phyloP scores from a whole-genome alignment of 1,140 invertebrate species.

The Brachionus paranguensis region DNA sequence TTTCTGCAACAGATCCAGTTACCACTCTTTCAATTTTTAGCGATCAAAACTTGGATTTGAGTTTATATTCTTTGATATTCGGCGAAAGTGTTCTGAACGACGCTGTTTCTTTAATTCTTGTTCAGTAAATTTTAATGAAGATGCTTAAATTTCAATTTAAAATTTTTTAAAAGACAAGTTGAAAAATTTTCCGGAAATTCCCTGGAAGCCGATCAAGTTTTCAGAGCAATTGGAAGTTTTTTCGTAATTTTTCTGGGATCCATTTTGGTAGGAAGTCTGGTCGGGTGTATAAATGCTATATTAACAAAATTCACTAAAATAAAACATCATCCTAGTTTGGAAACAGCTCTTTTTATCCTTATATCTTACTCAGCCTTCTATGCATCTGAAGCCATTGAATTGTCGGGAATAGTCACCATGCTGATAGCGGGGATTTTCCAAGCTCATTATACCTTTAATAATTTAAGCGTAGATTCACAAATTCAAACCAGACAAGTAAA shows the following conservation, averaged over 20 bases:
- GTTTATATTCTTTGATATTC: slow-evolving; percentile 94
- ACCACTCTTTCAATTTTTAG: slow-evolving; percentile 88
- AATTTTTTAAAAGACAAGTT: slow-evolving; percentile 66
- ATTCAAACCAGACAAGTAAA: slow-evolving; percentile 42
- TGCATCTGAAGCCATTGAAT: slow-evolving; percentile 84
- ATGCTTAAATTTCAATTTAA: background rate
- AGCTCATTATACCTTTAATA: slow-evolving; percentile 97
- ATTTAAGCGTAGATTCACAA: slow-evolving; percentile 77
- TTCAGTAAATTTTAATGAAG: slow-evolving; percentile 64
- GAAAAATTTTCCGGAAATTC: slow-evolving; percentile 72
- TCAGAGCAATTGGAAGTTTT: slow-evolving; percentile 74
- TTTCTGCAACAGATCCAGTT: slow-evolving; percentile 91
- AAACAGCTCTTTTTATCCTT: slow-evolving; percentile 88
- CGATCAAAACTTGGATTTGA: slow-evolving; percentile 92
- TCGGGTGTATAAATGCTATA: slow-evolving; percentile 79
- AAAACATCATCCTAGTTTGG: slow-evolving; percentile 83
- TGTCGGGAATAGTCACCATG: slow-evolving; percentile 82
- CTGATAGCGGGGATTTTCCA: slow-evolving; percentile 97
- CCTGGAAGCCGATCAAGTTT: slow-evolving; percentile 59
- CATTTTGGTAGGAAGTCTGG: slow-evolving; percentile 76
- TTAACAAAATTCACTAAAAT: slow-evolving; percentile 92
- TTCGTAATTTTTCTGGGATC: slow-evolving; percentile 83
- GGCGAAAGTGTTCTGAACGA: slow-evolving; percentile 98
- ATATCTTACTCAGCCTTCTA: slow-evolving; percentile 97
- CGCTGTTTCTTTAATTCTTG: slow-evolving; percentile 91